Evolutionary conservation across 64 coral and sea anemone genomes (phyloP), one percentile per base, ranked within the genome.

Genomic region (Montipora capricornis): DNA sequence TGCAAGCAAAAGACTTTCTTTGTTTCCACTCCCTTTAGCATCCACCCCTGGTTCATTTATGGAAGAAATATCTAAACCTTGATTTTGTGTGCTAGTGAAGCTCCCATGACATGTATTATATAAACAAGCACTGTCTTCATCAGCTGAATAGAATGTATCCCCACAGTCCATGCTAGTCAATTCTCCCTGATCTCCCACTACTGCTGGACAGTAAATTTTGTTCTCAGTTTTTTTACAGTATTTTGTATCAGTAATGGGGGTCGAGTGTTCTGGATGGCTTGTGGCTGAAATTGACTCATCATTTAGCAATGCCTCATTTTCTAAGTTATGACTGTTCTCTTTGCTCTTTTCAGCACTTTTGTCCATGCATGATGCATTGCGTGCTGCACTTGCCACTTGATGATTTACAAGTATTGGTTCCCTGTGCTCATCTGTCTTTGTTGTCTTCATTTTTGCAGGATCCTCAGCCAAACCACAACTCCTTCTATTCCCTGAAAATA

Each of bases 81-180:
- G 16, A 24, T 44, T 29, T 3, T 2, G 3, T 5, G 53, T 24
- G 68, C 68, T 60, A n/a, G 60, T 50, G 17, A 71, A 49, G 50
- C 16, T 71, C 68, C 47, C 66, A 50, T 3, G 19, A 50, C 64
- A 86, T 14, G 82, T 49, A 86, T 86, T 1, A 71, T 86, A 51
- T 50, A 46, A 71, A 49, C 16, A 4, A n/a, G 47, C 16, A 14
- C 14, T n/a, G 5, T 86, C 64, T 71, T 71, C 44, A 51, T 3
- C 0, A n/a, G 82, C 16, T 71, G 82, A 86, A 51, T 50, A 19
- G 44, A 86, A 86, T 19, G 82, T 86, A 19, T 73, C 17, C 49
- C 71, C 81, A 47, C 24, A 84, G 44, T 84, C 81, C 61, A 84
- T 68, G 44, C 6, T 6, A 49, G 61, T 85, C 3, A 67, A 4